Conservation (phyloP, 2,797 vertebrate species). For the Chelmon rostratus region DNA sequence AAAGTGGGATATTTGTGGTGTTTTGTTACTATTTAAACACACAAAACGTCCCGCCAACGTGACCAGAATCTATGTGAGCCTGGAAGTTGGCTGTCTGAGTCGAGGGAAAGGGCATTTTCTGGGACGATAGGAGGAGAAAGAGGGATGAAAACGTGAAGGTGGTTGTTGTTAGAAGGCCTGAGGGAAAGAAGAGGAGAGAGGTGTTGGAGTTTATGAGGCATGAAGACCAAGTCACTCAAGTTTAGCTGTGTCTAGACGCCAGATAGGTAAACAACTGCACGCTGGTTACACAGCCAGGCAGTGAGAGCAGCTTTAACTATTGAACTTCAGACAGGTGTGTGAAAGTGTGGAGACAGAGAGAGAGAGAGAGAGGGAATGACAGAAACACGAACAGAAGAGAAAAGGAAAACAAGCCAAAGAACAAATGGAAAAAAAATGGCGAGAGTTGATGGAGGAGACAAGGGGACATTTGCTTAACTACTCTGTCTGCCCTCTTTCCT, state of each 20-base stretch:
- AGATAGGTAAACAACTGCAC: slow-evolving; percentile 69
- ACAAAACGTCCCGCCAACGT: slow-evolving; percentile 39
- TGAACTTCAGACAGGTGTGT: slow-evolving; percentile 68
- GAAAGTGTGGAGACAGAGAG: slow-evolving; percentile 37
- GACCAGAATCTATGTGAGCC: slow-evolving; percentile 42
- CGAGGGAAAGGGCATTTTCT: slow-evolving; percentile 5
- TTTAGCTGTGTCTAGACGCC: slow-evolving; percentile 72
- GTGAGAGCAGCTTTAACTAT: slow-evolving; percentile 34
- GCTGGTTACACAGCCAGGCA: slow-evolving; percentile 25
- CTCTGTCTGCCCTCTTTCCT: slow-evolving; percentile 64
- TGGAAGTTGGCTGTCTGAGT: slow-evolving; percentile 23
- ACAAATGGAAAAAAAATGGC: not conserved
- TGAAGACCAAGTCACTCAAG: slow-evolving; percentile 61
- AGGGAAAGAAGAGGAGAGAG: slow-evolving; percentile 30
- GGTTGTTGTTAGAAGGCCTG: slow-evolving; percentile 3
- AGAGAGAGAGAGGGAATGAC: slow-evolving; percentile 18
- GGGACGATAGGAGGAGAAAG: slow-evolving; percentile 12
- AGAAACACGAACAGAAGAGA: slow-evolving; percentile 29
- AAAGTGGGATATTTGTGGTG: slow-evolving; percentile 48
- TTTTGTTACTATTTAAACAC: slow-evolving; percentile 61
- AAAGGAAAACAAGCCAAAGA: slow-evolving; percentile 22
- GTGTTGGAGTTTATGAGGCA: slow-evolving; percentile 70
- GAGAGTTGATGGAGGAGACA: slow-evolving; percentile 16
- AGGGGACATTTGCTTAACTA: slow-evolving; percentile 29
- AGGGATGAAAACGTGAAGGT: slow-evolving; percentile 21